These are phyloP conservation scores for Ispidina lecontei DNA, from an alignment of 2,797 vertebrate genomes.

Conservation along the genomic window DNA sequence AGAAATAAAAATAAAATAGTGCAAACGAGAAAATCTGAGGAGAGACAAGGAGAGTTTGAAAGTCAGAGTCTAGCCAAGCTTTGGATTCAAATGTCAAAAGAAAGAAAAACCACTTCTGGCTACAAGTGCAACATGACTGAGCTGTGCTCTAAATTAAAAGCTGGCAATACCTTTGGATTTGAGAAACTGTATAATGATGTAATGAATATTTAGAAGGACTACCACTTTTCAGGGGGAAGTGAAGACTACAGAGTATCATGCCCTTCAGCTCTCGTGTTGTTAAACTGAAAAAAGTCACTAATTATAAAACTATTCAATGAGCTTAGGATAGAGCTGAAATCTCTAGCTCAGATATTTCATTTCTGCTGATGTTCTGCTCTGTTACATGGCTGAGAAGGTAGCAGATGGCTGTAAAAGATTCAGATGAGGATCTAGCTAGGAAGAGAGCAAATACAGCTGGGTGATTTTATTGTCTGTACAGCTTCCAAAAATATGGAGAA, in stretches of 20 bases:
- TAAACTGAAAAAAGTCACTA: slow-evolving; percentile 4
- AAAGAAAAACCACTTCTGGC: background rate
- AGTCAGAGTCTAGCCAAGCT: background rate
- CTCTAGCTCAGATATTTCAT: background rate
- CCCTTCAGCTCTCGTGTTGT: background rate
- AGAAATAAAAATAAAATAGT: slow-evolving; percentile 5
- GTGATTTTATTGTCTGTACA: slow-evolving; percentile 1
- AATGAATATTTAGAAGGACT: slow-evolving; percentile 36
- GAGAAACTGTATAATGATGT: background rate
- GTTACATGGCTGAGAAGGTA: slow-evolving; percentile 21
- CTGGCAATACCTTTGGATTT: slow-evolving; percentile 10
- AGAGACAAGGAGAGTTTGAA: background rate
- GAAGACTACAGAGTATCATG: background rate
- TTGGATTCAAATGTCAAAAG: background rate
- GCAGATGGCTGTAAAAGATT: slow-evolving; percentile 48
- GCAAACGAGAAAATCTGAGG: background rate
- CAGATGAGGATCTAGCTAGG: slow-evolving; percentile 3
- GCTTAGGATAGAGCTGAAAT: slow-evolving; percentile 2
- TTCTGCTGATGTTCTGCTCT: slow-evolving; percentile 31
- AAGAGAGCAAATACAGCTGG: slow-evolving; percentile 37
- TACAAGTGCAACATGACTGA: background rate
- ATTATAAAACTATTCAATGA: slow-evolving; percentile 23
- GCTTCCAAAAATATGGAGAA: background rate
- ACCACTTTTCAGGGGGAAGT: background rate
- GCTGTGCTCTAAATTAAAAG: slow-evolving; percentile 39